These are phyloP conservation scores for Montifringilla adamsi DNA, from an alignment of 2,113 vertebrate species.

Conservation along the genomic window DNA sequence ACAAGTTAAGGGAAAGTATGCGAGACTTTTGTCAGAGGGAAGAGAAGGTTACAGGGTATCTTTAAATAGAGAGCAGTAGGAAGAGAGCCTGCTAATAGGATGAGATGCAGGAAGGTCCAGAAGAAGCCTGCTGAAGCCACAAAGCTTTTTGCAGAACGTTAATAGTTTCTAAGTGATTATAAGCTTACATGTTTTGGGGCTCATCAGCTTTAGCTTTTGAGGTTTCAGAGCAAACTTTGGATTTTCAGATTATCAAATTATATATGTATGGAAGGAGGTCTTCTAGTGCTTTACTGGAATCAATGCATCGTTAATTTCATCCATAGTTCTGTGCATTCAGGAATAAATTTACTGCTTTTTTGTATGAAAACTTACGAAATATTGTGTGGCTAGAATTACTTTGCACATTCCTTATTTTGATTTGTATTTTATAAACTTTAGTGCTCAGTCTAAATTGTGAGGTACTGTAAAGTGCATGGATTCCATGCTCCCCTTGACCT, in stretches of 20 bases:
- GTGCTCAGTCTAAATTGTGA: not conserved
- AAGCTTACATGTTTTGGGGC: not conserved
- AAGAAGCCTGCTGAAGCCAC: not conserved
- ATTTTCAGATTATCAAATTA: not conserved
- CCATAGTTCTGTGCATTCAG: not conserved
- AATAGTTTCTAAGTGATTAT: not conserved
- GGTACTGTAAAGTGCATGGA: not conserved
- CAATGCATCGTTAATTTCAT: not conserved
- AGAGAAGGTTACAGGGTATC: not conserved
- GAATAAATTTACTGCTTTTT: not conserved
- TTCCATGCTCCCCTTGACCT: not conserved
- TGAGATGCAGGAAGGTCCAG: not conserved
- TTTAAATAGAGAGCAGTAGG: constrained; percentile 16
- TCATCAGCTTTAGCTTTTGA: not conserved
- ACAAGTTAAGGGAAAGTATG: not conserved
- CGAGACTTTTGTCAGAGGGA: not conserved
- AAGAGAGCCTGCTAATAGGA: constrained; percentile 2
- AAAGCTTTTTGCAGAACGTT: not conserved
- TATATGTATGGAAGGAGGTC: not conserved
- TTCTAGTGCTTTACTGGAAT: not conserved
- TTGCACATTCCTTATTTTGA: not conserved
- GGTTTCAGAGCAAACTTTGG: not conserved
- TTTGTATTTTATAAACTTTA: not conserved
- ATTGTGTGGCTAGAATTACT: not conserved
- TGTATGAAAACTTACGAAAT: not conserved